Percentiles rank a stretch among this genome's conserved stretches.
Evolutionary conservation across 2,113 vertebrate genomes (phyloP).

Genomic region (Indicator indicator): DNA sequence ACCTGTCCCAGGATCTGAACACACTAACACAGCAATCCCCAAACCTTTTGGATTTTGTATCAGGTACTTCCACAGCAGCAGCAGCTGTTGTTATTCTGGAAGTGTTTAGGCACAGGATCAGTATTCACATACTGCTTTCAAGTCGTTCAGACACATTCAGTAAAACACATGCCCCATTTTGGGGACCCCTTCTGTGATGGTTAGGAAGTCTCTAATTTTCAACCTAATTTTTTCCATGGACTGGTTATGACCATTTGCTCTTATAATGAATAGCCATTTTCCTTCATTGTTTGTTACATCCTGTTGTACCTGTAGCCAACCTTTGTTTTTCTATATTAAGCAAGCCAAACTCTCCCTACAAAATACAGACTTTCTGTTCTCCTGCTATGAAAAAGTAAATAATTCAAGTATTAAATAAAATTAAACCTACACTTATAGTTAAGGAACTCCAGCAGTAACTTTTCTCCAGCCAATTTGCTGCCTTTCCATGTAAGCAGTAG

Average conservation of each 20-base stretch:
- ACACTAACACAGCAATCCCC: not conserved
- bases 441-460: not conserved
- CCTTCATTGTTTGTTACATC: slow-evolving; percentile 7
- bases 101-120: not conserved
- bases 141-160: not conserved
- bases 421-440: not conserved
- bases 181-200: not conserved
- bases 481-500: not conserved
- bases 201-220: not conserved
- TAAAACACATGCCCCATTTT: not conserved
- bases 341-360: not conserved
- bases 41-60: not conserved
- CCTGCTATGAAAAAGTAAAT: not conserved
- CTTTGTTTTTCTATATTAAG: not conserved
- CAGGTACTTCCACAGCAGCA: not conserved
- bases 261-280: not conserved
- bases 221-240: not conserved
- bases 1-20: not conserved
- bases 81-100: not conserved
- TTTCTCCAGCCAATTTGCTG: not conserved
- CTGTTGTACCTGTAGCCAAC: not conserved
- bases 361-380: slow-evolving; percentile 6
- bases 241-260: not conserved
- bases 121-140: not conserved
- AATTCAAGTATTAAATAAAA: not conserved